These are phyloP conservation scores for Craniophora ligustri DNA, from an alignment of 2,888 invertebrate species.

Conservation along the genomic window DNA sequence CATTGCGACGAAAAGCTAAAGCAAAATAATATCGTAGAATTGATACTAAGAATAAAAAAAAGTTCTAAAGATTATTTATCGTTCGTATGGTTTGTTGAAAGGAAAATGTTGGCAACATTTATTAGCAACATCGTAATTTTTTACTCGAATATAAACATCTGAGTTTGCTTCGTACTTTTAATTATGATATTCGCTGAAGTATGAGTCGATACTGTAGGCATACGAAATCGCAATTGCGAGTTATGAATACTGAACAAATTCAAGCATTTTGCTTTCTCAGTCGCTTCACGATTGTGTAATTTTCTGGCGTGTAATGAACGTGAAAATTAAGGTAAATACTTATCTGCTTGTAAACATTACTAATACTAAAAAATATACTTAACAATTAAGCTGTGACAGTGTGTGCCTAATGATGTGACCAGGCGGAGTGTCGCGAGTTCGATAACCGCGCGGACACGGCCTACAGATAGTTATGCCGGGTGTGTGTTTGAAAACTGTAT, in stretches of 20 bases:
- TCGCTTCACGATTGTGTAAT: slow-evolving; percentile 21
- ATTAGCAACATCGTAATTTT: slow-evolving; percentile 33
- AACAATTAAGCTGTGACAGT: too few relatives aligned
- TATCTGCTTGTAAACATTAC: too few relatives aligned
- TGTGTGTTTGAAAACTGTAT: too few relatives aligned
- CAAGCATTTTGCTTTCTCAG: slow-evolving; percentile 6
- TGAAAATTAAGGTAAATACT: slow-evolving; percentile 3
- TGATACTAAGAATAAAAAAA: slow-evolving; percentile 42
- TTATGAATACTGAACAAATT: slow-evolving; percentile 39
- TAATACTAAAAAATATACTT: too few relatives aligned
- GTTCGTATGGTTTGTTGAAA: slow-evolving; percentile 34
- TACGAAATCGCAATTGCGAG: slow-evolving; percentile 12
- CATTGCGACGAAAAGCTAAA: slow-evolving; percentile 46
- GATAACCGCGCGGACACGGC: too few relatives aligned
- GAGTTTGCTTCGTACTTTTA: slow-evolving; percentile 53
- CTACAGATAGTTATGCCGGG: too few relatives aligned
- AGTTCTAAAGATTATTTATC: slow-evolving; percentile 38
- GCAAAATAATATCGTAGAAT: slow-evolving; percentile 43
- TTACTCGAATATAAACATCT: slow-evolving; percentile 30
- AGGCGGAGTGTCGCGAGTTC: too few relatives aligned
- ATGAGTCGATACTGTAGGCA: slow-evolving; percentile 39
- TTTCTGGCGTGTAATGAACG: slow-evolving; percentile 31
- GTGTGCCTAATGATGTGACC: too few relatives aligned
- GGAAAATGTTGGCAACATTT: slow-evolving; percentile 37
- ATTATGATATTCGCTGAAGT: slow-evolving; percentile 50